Evolutionary conservation across 2,113 vertebrate species (phyloP).

Genomic region (Bos taurus): DNA sequence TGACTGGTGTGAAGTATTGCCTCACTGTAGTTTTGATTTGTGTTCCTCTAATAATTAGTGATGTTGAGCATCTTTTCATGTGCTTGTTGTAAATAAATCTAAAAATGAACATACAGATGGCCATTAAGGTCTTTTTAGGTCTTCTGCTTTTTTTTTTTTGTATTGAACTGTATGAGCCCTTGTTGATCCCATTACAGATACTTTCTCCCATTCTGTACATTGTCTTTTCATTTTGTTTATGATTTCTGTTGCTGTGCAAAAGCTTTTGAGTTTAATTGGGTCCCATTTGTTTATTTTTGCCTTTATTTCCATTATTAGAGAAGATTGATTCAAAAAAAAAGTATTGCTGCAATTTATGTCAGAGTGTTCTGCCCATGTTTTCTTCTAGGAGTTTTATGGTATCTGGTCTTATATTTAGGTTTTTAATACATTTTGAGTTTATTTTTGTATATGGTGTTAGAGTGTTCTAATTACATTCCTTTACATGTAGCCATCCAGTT

Average conservation of each 20-base stretch:
- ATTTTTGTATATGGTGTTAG: not conserved
- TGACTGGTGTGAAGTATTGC: not conserved
- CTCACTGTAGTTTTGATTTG: not conserved
- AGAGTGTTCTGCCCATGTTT: not conserved
- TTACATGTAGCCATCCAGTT: not conserved
- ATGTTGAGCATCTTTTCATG: not conserved
- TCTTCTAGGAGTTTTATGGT: not conserved
- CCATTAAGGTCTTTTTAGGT: not conserved
- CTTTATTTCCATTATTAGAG: not conserved
- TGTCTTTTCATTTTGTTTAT: not conserved
- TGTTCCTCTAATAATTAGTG: not conserved
- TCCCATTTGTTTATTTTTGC: not conserved
- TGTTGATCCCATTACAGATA: not conserved
- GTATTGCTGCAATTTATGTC: not conserved
- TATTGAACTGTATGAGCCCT: not conserved
- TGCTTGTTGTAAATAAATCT: not conserved
- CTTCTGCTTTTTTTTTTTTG: not conserved
- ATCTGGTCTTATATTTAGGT: not conserved
- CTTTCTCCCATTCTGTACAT: not conserved
- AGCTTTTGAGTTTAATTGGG: not conserved
- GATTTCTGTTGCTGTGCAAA: not conserved
- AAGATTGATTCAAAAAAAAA: not conserved
- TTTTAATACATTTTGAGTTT: not conserved
- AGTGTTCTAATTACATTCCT: not conserved
- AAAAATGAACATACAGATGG: not conserved